Base-by-base conservation (phyloP, 2,888 invertebrate genomes). In the Drosophila greeni region DNA sequence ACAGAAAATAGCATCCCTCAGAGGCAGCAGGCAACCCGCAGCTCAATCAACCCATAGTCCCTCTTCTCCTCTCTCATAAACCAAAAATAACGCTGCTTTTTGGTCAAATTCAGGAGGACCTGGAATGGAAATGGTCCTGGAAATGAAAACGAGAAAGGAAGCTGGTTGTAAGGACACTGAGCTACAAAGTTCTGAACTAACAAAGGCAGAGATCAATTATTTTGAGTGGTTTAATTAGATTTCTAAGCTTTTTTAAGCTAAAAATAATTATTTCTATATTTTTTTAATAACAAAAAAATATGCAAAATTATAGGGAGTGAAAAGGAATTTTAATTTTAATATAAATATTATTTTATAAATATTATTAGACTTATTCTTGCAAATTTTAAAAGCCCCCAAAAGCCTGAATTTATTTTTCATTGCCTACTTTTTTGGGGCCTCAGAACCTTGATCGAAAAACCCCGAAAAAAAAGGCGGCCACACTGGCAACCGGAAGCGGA, bases 91-190 rank as follows among this genome's bases (percentile, higher is more conserved):
- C 14, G 31, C 39, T 8, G 16, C 36, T 36, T 16, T 52, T 11
- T 24, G 57, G 52, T 11, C 18, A 24, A 40, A 34, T 42, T 14
- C 52, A 56, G 20, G 36, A 23, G 23, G 43, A 24, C 36, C 23
- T 31, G 59, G 18, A 47, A 45, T 47, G 24, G n/a, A 45, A 58
- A 60, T 57, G 14, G 53, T 14, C n/a, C 14, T 42, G 33, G 40
- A 58, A 58, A 31, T 40, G 34, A 36, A 31, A 33, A 18, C 9
- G 31, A 23, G 39, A 20, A 52, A 18, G 47, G 14, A 16, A 45
- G 8, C 29, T 31, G 18, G 18, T 2, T 8, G 18, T 3, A 18
- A 12, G 8, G 18, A 47, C 45, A 47, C 45, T 47, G 45, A 8
- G 9, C 29, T 9, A 5, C 18, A 20, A 31, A 20, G 29, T 14